Base-by-base conservation (phyloP, 2,888 invertebrate genomes). In the Peribatodes rhomboidaria region DNA sequence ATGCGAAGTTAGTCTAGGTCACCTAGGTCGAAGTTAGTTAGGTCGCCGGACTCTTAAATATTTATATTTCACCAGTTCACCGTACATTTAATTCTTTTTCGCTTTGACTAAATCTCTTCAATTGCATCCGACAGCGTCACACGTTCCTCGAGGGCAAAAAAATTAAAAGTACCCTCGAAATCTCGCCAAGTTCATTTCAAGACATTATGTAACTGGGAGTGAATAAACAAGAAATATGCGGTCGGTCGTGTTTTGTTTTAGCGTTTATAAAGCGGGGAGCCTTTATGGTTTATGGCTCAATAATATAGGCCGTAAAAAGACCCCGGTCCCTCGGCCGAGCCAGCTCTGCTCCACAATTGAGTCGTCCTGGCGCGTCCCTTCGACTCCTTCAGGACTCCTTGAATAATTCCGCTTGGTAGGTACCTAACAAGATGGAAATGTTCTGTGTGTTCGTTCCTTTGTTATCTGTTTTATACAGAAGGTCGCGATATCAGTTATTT, bases 231-330 rank as follows among this genome's bases (percentile, higher is more conserved):
- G 83, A 86, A 87, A 86, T 87, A 85, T 85, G 86, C 84, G 85
- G 83, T 80, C 78, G 83, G 71, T 77, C 71, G 81, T 85, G 85
- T 86, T 88, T 89, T 89, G 86, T 89, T 86, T 85, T 81, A 86
- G 80, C 82, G 83, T 84, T 87, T 88, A 88, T 85, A 87, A 86
- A 87, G 80, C 84, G 84, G 80, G 80, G 75, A 78, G 84, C 82
- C 80, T 88, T 89, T 88, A 90, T 89, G 87, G 88, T 88, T 90
- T 90, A 90, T 89, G 76, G 87, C 87, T 83, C 86, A 89, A 90
- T 90, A 90, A 87, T 89, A 87, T 85, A 81, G 89, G 77, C 77
- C 86, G 81, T 90, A 89, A 90, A 88, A 84, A 81, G 75, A 78
- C 79, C 81, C 82, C 82, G 80, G 84, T 81, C 85, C 84, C 81